Conservation (phyloP, 2,113 vertebrate genomes). For the Manacus vitellinus region DNA sequence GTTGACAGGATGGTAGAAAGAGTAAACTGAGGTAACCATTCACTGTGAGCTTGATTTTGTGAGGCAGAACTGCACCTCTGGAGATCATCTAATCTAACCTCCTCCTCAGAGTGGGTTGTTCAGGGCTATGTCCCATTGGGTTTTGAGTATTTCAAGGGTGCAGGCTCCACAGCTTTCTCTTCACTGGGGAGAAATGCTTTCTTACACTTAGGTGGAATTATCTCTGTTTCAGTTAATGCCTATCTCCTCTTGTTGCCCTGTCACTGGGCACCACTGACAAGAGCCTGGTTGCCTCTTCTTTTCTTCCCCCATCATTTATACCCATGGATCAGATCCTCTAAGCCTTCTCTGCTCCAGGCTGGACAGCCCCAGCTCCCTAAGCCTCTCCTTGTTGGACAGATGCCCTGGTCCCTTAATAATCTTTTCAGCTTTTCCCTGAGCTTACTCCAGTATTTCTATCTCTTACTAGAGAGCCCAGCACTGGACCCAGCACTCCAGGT, state of each 20-base stretch:
- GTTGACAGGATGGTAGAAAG: background rate
- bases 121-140: background rate
- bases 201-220: background rate
- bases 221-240: background rate
- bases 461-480: background rate
- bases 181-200: background rate
- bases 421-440: background rate
- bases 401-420: background rate
- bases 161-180: background rate
- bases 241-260: rapidly evolving
- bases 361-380: background rate
- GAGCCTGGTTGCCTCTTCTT: background rate
- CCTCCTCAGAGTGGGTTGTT: background rate
- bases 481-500: background rate
- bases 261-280: background rate
- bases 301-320: background rate
- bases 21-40: background rate
- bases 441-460: background rate
- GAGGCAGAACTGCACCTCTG: background rate
- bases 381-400: background rate
- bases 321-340: rapidly evolving
- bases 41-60: background rate
- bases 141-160: background rate
- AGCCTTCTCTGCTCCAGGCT: background rate
- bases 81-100: too few species aligned